Evolutionary conservation across 1,140 invertebrate genomes (phyloP).

Genomic region (Campoletis sonorensis): DNA sequence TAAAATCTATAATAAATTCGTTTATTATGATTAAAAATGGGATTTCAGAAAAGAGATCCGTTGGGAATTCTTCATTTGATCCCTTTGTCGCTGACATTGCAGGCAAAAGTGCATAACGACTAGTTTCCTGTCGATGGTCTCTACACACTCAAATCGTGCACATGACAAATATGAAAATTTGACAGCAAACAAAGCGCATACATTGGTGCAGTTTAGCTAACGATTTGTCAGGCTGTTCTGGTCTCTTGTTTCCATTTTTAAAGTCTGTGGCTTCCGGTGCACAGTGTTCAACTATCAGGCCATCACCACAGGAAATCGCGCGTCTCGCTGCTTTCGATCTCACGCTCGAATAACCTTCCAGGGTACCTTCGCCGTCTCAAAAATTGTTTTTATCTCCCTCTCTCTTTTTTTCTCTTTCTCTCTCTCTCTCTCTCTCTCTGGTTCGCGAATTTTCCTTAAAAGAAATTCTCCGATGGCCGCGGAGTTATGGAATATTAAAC

Average conservation of each 20-base stretch:
- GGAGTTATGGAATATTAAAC: constrained; percentile 25
- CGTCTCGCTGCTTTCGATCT: constrained; percentile 24
- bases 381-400: constrained; percentile 16
- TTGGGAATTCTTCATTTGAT: too few species aligned
- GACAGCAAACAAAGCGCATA: too few species aligned
- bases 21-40: too few species aligned
- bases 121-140: too few species aligned
- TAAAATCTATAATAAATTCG: too few species aligned
- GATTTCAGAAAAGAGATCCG: too few species aligned
- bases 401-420: background rate
- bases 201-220: too few species aligned
- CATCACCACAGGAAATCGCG: background rate
- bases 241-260: background rate
- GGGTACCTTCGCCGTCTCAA: constrained; percentile 11
- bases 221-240: background rate
- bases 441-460: background rate
- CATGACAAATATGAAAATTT: too few species aligned
- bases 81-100: too few species aligned
- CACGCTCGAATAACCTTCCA: constrained; percentile 20
- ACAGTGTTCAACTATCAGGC: constrained; percentile 4
- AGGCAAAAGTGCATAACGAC: too few species aligned
- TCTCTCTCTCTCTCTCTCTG: background rate
- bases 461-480: background rate
- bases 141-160: too few species aligned
- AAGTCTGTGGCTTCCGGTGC: background rate